Percentiles rank a stretch among this genome's conserved stretches.
Evolutionary conservation across 2,113 vertebrate species (phyloP).

Genomic region (Tragelaphus buxtoni): DNA sequence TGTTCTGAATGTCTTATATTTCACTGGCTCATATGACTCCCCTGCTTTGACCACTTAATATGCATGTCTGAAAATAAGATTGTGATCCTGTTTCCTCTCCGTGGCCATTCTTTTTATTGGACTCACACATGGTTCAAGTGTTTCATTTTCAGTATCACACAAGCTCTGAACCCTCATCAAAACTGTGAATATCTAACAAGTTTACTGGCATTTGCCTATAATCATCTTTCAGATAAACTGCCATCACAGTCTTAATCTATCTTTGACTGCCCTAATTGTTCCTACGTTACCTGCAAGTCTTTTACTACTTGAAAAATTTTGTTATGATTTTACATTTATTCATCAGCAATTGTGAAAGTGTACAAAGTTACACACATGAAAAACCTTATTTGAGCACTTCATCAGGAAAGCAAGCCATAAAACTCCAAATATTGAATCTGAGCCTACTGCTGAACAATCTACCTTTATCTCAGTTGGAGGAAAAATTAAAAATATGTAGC

Average conservation of each 20-base stretch:
- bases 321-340: slow-evolving; percentile 69
- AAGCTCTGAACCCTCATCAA: slow-evolving; percentile 75
- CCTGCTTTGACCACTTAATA: not conserved
- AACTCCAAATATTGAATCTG: not conserved
- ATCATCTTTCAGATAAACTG: slow-evolving; percentile 80
- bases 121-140: slow-evolving; percentile 72
- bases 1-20: not conserved
- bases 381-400: not conserved
- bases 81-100: not conserved
- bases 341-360: slow-evolving; percentile 22
- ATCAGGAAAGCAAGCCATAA: not conserved
- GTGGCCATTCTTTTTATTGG: slow-evolving; percentile 28
- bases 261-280: slow-evolving; percentile 77
- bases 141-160: slow-evolving; percentile 80
- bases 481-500: not conserved
- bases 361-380: not conserved
- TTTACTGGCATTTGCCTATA: slow-evolving; percentile 78
- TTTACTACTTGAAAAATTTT: slow-evolving; percentile 69
- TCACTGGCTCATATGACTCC: not conserved
- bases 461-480: not conserved
- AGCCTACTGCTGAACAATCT: not conserved
- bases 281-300: slow-evolving; percentile 67
- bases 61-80: not conserved
- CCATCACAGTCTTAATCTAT: slow-evolving; percentile 81
- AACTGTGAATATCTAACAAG: slow-evolving; percentile 79